Evolutionary conservation across 2,113 vertebrate genomes (phyloP).

Genomic region (Atrichornis clamosus): DNA sequence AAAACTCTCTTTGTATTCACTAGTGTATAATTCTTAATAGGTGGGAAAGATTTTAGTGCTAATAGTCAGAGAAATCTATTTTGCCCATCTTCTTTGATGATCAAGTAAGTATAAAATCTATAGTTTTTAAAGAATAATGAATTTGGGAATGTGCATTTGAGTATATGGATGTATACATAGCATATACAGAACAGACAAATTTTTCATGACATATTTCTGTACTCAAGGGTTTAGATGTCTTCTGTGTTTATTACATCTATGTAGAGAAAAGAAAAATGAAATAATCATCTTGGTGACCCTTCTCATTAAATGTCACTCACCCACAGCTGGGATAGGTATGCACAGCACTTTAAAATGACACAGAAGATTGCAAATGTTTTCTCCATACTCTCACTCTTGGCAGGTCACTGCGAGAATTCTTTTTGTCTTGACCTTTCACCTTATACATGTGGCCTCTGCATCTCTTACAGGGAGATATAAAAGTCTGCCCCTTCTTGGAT

Average conservation of each 20-base stretch:
- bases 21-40: not conserved
- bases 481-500: not conserved
- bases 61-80: not conserved
- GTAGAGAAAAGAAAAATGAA: not conserved
- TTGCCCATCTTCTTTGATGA: not conserved
- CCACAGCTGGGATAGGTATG: not conserved
- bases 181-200: not conserved
- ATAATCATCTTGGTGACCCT: not conserved
- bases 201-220: not conserved
- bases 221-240: not conserved
- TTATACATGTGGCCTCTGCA: not conserved
- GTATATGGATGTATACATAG: not conserved
- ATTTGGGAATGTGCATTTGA: not conserved
- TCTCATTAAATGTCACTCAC: not conserved
- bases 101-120: not conserved
- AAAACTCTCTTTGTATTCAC: not conserved
- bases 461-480: not conserved
- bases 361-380: not conserved
- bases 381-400: not conserved
- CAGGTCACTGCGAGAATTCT: not conserved
- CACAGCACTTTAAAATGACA: not conserved
- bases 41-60: not conserved
- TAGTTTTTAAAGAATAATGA: not conserved
- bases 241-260: not conserved
- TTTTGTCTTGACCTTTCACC: not conserved